A percentile compares a stretch with the other conserved stretches of the same genome.
phyloP scores from a whole-genome alignment of 1,140 invertebrate species.

The Himalopsyche phryganea region DNA sequence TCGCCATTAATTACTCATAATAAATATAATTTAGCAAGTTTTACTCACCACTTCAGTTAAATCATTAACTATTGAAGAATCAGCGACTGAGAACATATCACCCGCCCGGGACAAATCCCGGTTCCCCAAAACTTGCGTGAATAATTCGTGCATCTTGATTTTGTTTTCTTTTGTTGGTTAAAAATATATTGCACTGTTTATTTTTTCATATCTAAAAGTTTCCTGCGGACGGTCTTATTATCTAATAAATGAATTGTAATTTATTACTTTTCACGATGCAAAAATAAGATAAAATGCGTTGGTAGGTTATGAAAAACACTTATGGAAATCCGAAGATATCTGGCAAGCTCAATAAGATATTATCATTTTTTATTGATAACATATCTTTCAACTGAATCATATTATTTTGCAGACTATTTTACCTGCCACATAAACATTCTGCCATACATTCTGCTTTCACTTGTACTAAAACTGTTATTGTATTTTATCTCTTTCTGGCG shows the following conservation, averaged over 20 bases:
- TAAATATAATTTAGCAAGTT: too few relatives aligned
- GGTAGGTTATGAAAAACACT: too few relatives aligned
- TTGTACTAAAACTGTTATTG: constrained; percentile 24
- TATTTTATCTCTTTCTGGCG: constrained; percentile 18
- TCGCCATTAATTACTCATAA: too few relatives aligned
- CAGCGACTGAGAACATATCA: constrained; percentile 84
- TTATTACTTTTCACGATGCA: background rate
- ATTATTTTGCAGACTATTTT: constrained; percentile 12
- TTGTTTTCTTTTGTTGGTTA: background rate
- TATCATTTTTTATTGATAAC: background rate
- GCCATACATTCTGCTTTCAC: constrained; percentile 21
- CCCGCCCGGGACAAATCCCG: constrained; percentile 87
- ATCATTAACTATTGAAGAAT: constrained; percentile 81
- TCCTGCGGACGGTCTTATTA: too few relatives aligned
- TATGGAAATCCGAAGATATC: too few relatives aligned
- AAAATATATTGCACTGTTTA: background rate
- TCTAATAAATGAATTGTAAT: background rate
- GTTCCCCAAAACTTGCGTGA: constrained; percentile 80
- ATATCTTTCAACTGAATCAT: background rate
- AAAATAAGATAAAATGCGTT: background rate
- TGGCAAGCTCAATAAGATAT: too few relatives aligned
- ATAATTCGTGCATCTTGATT: constrained; percentile 80
- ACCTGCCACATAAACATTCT: constrained; percentile 18
- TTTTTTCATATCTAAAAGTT: background rate
- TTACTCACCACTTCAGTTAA: constrained; percentile 77